Evolutionary conservation across 2,888 invertebrate genomes (phyloP), one percentile per base, ranked within the genome.

Genomic region (Temnothorax rugatulus): DNA sequence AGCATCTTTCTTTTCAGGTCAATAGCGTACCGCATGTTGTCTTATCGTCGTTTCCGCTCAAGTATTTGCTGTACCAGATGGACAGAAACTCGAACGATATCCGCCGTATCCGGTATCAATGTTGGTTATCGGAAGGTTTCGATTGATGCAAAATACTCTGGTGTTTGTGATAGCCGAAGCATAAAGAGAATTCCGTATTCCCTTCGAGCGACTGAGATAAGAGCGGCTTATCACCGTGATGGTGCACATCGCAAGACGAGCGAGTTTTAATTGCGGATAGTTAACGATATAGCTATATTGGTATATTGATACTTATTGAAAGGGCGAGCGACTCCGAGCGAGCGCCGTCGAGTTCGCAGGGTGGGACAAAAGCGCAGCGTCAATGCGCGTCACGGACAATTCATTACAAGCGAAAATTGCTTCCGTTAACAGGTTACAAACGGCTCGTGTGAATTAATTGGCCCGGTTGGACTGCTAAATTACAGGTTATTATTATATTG

Each of bases 371-470:
- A 75, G 34, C 74, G 9, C 21, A 18, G 18, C 74, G 34, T 11
- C 25, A 54, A 66, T 54, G 25, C 52, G 13, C 52, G 18, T 21
- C 64, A 18, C 18, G 38, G 1, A 66, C 25, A 41, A 77, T 66
- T 66, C 66, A 77, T 77, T 52, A 66, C n/a, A 41, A 29, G 54
- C 15, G 76, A 41, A 47, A 77, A 77, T 77, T 54, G 68, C 41
- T 66, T 66, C 68, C n/a, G 18, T 34, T 29, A 29, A 34, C 34
- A 66, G n/a, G 7, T 7, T 34, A 34, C 41, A 13, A 54, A 54
- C 25, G 25, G 21, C 29, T 52, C 25, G 25, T 25, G 52, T n/a
- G 41, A 54, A 66, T 77, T 68, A 77, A 68, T 77, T 77, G 41
- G 29, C 59, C 59, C 29, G 61, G 8, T 25, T 15, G 41, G n/a